phyloP scores from a whole-genome alignment of 1,140 invertebrate genomes.

The Thaumatotibia leucotreta region DNA sequence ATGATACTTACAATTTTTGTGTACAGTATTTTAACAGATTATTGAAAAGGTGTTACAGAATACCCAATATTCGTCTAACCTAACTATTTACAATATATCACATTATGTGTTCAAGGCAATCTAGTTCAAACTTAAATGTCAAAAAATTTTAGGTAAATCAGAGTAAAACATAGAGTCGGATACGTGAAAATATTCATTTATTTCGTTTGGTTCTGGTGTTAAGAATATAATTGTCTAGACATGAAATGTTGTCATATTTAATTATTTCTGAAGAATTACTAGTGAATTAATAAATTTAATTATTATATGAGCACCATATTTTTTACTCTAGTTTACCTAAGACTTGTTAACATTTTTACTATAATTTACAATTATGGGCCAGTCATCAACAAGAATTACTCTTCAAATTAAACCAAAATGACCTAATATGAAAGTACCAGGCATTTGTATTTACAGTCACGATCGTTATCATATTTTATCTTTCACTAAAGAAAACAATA shows the following conservation, averaged over 20 bases:
- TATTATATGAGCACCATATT: too few species aligned
- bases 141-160: background rate
- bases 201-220: too few species aligned
- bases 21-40: background rate
- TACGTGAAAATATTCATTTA: too few species aligned
- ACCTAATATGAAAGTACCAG: background rate
- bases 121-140: conserved; percentile 14
- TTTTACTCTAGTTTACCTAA: background rate
- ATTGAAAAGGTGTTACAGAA: background rate
- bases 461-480: too few species aligned
- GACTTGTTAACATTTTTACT: background rate
- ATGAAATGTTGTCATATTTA: too few species aligned
- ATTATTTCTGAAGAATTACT: too few species aligned
- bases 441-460: too few species aligned
- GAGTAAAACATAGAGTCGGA: background rate
- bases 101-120: conserved; percentile 32
- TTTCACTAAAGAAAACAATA: too few species aligned
- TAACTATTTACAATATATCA: conserved; percentile 39
- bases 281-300: too few species aligned
- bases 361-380: background rate
- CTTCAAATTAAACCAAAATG: background rate
- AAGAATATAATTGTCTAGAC: too few species aligned
- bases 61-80: background rate
- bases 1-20: background rate
- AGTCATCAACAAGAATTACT: background rate